Conservation (phyloP, 2,888 invertebrate genomes). For the Ophion obscuratus region DNA sequence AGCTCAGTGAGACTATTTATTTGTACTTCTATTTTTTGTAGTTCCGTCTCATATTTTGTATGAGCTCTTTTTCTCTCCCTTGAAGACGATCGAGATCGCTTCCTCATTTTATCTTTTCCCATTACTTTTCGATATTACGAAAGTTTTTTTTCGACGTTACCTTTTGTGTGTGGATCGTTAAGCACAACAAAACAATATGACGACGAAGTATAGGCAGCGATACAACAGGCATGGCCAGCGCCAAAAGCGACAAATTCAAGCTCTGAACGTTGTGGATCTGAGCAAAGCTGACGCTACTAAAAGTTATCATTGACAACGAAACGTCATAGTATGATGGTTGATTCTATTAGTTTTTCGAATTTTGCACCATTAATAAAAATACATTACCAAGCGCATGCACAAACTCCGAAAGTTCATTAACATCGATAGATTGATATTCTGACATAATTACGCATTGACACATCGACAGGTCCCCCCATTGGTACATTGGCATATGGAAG, state of each 20-base stretch:
- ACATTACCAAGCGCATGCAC: too few relatives aligned
- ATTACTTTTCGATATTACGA: background rate
- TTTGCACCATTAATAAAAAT: too few relatives aligned
- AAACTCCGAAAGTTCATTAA: too few relatives aligned
- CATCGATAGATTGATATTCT: too few relatives aligned
- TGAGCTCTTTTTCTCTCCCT: constrained; percentile 22
- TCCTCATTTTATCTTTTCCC: constrained; percentile 38
- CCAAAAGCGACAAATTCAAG: background rate
- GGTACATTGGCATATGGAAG: too few relatives aligned
- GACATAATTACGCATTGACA: too few relatives aligned
- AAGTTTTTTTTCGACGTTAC: constrained; percentile 2
- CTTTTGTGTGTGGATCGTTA: constrained; percentile 13
- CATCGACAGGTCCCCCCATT: too few relatives aligned
- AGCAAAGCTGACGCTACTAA: constrained; percentile 11
- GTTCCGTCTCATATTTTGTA: constrained; percentile 8
- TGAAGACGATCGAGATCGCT: constrained; percentile 37
- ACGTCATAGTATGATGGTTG: too few relatives aligned
- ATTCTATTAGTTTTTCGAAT: too few relatives aligned
- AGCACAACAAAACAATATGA: constrained; percentile 37
- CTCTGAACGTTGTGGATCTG: background rate
- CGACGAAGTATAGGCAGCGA: background rate
- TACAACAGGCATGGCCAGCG: background rate
- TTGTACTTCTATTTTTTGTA: background rate
- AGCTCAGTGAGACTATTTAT: too few relatives aligned
- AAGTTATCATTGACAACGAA: constrained; percentile 2